Evolutionary conservation across 2,797 vertebrate genomes (phyloP), one percentile per base, ranked within the genome.

Genomic region (Numenius phaeopus): DNA sequence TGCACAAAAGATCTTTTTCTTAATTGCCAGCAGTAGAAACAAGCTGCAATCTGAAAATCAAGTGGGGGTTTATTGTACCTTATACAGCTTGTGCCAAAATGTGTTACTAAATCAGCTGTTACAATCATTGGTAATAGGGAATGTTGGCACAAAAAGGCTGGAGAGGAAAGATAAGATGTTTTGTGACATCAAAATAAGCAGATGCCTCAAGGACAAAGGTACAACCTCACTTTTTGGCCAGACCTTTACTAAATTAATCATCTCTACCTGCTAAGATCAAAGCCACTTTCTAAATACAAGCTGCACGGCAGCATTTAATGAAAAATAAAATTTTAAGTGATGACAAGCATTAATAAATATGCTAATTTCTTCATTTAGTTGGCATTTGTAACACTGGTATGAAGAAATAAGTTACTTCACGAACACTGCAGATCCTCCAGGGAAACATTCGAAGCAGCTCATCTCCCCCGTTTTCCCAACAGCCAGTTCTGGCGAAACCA

Each of bases 291-390:
- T 87, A 82, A 89, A 85, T 46, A 67, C 18, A 82, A 90, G 23
- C 13, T n/a, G 12, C 9, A 49, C 10, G 26, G 24, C 67, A 91
- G 50, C 40, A 39, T 59, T 89, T 87, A 92, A 94, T 80, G 44
- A 89, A 73, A 91, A 80, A 13, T 10, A 30, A 62, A 87, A 30
- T 64, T 93, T 84, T 61, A 95, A 83, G 82, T 42, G 72, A 89
- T 93, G 89, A 91, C 84, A 96, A 82, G 64, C 67, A 80, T 32
- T 75, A 85, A 87, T 73, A 84, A 90, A 77, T 71, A 93, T 79
- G 87, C 67, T 91, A 91, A 96, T 76, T 64, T 92, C 55, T 72
- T 61, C 75, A 44, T 73, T 69, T 59, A 66, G 73, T 42, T 77
- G 75, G 75, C 65, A 95, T 23, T 61, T 92, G n/a, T 59, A 78